A percentile compares a stretch with the other conserved stretches of the same genome.
These are phyloP conservation scores for Cancer borealis DNA, from an alignment of 2,888 invertebrate species.

Conservation along the genomic window DNA sequence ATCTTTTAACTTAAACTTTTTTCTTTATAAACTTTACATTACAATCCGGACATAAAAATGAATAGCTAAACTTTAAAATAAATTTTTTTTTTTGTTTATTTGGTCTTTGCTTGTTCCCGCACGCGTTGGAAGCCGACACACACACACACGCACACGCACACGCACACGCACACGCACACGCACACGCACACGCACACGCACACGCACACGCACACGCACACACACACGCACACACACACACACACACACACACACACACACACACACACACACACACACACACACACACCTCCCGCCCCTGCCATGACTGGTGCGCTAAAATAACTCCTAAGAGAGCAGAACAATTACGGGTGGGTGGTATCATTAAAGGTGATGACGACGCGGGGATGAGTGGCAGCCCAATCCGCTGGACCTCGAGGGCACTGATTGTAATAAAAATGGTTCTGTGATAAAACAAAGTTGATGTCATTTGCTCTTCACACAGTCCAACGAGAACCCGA, in stretches of 20 bases:
- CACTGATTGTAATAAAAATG: background rate
- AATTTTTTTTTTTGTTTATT: background rate
- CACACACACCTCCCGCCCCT: background rate
- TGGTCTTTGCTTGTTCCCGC: background rate
- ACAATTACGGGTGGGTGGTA: background rate
- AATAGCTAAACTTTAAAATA: background rate
- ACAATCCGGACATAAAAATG: background rate
- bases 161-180: background rate
- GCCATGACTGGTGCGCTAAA: background rate
- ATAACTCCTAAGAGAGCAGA: background rate
- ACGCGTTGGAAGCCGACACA: background rate
- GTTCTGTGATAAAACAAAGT: conserved; percentile 18
- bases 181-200: background rate
- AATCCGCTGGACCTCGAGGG: background rate
- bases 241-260: background rate
- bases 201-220: background rate
- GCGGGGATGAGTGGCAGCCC: background rate
- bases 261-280: background rate
- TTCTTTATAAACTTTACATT: background rate
- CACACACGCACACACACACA: background rate
- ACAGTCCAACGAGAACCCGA: background rate
- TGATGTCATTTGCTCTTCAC: conserved; percentile 21
- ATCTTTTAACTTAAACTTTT: background rate
- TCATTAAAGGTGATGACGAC: conserved; percentile 20
- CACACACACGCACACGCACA: background rate